Evolutionary conservation across 2,888 invertebrate species (phyloP).

Genomic region (Eilema depressum): DNA sequence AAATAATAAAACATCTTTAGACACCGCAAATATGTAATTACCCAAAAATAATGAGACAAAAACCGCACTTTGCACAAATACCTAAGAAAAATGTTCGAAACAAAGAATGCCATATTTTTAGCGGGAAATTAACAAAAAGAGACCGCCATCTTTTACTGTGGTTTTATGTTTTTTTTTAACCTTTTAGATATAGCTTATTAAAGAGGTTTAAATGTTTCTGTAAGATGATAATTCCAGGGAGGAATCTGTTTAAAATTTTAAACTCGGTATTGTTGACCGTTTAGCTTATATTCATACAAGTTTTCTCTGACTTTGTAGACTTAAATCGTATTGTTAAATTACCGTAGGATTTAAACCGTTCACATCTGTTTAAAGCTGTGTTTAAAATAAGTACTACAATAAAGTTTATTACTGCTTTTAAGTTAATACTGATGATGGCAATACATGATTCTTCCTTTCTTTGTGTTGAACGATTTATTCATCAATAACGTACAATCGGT

Average conservation of each 20-base stretch:
- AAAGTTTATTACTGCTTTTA: conserved; percentile 19
- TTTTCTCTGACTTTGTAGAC: conserved; percentile 36
- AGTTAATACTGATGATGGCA: neutral
- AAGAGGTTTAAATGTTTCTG: conserved; percentile 61
- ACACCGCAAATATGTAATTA: conserved; percentile 23
- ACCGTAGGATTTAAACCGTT: conserved; percentile 6
- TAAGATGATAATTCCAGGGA: conserved; percentile 57
- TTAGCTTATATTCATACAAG: conserved; percentile 45
- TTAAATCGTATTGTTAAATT: conserved; percentile 30
- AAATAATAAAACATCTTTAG: conserved; percentile 10
- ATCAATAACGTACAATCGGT: no score
- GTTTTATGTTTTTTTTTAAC: conserved; percentile 44
- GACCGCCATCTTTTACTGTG: conserved; percentile 29
- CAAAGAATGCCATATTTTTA: conserved; percentile 46
- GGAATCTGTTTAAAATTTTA: conserved; percentile 52
- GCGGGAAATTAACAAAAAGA: conserved; percentile 50
- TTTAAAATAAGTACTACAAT: conserved; percentile 12
- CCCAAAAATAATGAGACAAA: conserved; percentile 19
- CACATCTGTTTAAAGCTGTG: conserved; percentile 13
- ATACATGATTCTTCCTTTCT: neutral
- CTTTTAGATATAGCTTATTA: conserved; percentile 64
- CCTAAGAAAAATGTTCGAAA: conserved; percentile 25
- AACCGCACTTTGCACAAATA: conserved; percentile 20
- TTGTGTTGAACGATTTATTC: neutral
- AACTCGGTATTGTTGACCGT: conserved; percentile 27